Base-by-base conservation (phyloP, 2,113 vertebrate species). In the Accipiter virgatus region DNA sequence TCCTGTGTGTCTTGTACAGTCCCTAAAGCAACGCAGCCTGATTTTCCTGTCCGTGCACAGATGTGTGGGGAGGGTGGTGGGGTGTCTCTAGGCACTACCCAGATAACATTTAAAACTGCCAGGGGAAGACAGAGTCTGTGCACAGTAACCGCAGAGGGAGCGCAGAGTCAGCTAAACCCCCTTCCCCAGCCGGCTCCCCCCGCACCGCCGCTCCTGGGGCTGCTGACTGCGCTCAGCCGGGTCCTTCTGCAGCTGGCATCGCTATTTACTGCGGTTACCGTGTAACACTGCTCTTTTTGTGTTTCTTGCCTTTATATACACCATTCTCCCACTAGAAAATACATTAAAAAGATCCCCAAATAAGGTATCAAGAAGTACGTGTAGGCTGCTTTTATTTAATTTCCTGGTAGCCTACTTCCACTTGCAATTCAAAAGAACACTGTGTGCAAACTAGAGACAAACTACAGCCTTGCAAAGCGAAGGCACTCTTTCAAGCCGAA, bases 191-290 rank as follows among this genome's bases (percentile, higher is more conserved):
- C 62, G 71, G 59, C 17, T 48, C 26, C 62, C n/a, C 23, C 55
- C 0, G 1, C 22, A 7, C 5, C 4, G 2, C 43, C 2, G 1
- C 0, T n/a, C 34, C 25, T 1, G 4, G 23, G 31, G 50, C 65
- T 53, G 67, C 40, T 3, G 10, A 26, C 40, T 18, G 14, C 2
- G 10, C 58, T n/a, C 81, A 52, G 32, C 70, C 45, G 2, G 11
- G 16, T 73, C 63, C 67, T 61, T 34, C 45, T 47, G 38, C 45
- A 16, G 4, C 1, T 13, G 16, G 14, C 38, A 34, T 32, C 26
- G n/a, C 27, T 34, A 20, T 34, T 81, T 55, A 55, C 47, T 70
- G 23, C 16, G 52, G 12, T 17, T 40, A 34, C 29, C 4, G 2
- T 11, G 7, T 8, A 71, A 65, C 15, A 34, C 13, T 52, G 59